Evolutionary conservation across 2,888 invertebrate species (phyloP), one percentile per base, ranked within the genome.

Genomic region (Eretmocerus hayati): DNA sequence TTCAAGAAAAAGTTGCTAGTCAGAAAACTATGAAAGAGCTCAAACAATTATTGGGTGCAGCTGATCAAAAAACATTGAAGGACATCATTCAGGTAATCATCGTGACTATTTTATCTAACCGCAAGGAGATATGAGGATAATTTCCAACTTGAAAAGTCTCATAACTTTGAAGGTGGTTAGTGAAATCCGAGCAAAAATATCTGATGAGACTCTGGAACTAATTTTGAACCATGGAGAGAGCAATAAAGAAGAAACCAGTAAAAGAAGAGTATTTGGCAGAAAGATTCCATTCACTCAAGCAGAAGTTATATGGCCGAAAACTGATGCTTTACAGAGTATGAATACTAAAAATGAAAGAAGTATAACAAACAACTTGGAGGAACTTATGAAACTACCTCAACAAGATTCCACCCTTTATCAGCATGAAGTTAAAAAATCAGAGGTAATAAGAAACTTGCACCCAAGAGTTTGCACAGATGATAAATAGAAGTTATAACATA

Each of bases 21-120:
- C 72, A 77, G 32, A 79, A 79, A 55, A 81, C 81, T 62, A 65
- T 77, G 2, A 72, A 75, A 3, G 71, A 78, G 44, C 64, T 87
- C 13, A 75, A 78, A 48, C 75, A 77, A 46, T 75, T 76, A 57
- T 83, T 84, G 66, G 84, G 84, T 1, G 71, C 73, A 35, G 75
- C 81, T 21, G 74, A 77, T 2, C 71, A 75, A 6, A 68, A 75
- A 5, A 74, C 72, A 1, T 77, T 78, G 20, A 74, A 76, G 50
- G 77, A 78, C 58, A 78, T 85, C 47, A 79, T 80, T 68, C 71
- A 76, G 66, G 78, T 81, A 62, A 35, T 18, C 18, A 22, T 3
- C 21, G 1, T 22, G 18, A 38, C 18, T 18, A 33, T 20, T 31
- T 20, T 19, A 31, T 22, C 13, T 37, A 42, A 30, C 38, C 15